Base-by-base conservation (phyloP, 2,797 vertebrate genomes). In the Sitta carolinensis region DNA sequence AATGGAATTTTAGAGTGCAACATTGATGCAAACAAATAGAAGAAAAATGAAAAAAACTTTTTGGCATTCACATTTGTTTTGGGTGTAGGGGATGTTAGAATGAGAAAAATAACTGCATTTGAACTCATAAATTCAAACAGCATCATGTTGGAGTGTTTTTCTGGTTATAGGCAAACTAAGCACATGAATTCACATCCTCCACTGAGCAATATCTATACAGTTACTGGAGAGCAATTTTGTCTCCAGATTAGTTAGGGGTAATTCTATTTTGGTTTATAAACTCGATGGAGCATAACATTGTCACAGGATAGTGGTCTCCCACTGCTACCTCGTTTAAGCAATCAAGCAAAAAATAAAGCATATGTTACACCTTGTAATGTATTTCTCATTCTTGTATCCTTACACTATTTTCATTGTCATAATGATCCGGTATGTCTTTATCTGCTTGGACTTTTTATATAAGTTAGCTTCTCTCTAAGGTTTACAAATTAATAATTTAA, bases 291-390 rank as follows among this genome's bases (percentile, higher is more conserved):
- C 80, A 93, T 90, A 83, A 84, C 87, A 62, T 54, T 95, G 77
- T 93, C 94, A 86, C 45, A 90, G 84, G 43, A 84, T 86, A 84
- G 91, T 82, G 92, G 95, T 97, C 77, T 97, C 96, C 96, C 95
- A 89, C 91, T 97, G 96, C 95, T 97, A 94, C 92, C 81, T 94
- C 87, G 7, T 95, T 94, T 90, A 97, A 95, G 97, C 96, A 96
- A 94, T 88, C 94, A 97, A 96, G 97, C 96, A 97, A 97, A 97
- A 95, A 95, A 95, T 96, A 95, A 97, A 97, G 96, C 97, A 97
- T 87, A 95, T 97, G 97, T 97, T 96, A 96, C 95, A 95, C 83
- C 95, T 97, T 97, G 96, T 97, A 97, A 96, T 88, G 85, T 95
- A 94, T 95, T 92, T 91, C 96, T 94, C 94, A 84, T 95, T 95